Evolutionary conservation across 2,113 vertebrate genomes (phyloP).

Genomic region (Toxotes chatareus): DNA sequence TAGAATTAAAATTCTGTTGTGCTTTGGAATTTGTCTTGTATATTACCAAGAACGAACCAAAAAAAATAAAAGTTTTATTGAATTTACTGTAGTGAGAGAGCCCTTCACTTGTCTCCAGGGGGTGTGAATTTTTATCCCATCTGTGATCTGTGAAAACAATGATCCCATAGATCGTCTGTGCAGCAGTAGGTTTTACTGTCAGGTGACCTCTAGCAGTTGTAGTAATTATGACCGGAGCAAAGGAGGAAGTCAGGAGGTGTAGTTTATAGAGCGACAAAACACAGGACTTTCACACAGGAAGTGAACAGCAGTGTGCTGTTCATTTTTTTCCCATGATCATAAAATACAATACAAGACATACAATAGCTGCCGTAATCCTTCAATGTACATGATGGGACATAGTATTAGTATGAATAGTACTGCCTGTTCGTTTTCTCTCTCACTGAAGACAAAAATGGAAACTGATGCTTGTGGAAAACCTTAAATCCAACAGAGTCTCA

Average conservation of each 20-base stretch:
- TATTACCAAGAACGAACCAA: background rate
- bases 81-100: background rate
- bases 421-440: too few relatives aligned
- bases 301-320: too few relatives aligned
- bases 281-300: too few relatives aligned
- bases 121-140: background rate
- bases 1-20: background rate
- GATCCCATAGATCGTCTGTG: background rate
- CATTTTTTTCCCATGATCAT: too few relatives aligned
- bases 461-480: too few relatives aligned
- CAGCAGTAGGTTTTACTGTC: background rate
- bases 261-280: too few relatives aligned
- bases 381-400: background rate
- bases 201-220: background rate
- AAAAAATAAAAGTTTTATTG: background rate
- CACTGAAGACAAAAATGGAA: too few relatives aligned
- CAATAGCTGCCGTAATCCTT: background rate
- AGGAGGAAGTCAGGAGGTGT: too few relatives aligned
- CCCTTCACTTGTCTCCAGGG: background rate
- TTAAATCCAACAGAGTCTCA: too few relatives aligned
- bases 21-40: background rate
- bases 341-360: too few relatives aligned
- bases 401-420: background rate
- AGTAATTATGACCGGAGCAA: background rate
- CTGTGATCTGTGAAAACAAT: background rate